phyloP scores from a whole-genome alignment of 2,888 invertebrate genomes.

The Ariolimax columbianus region DNA sequence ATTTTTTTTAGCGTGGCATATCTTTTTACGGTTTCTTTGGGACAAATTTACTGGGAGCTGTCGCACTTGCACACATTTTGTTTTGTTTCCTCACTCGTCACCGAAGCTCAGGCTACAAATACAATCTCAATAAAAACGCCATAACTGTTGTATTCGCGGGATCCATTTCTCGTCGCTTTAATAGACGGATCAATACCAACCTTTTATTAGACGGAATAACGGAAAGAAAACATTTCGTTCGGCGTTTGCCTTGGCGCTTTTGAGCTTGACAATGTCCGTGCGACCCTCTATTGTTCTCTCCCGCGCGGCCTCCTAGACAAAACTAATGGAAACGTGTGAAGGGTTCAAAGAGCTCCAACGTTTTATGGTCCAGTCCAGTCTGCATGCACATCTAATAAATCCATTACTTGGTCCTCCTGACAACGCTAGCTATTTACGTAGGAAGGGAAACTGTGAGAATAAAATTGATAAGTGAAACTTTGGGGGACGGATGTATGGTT shows the following conservation, averaged over 20 bases:
- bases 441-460: neutral
- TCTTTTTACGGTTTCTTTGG: conserved; percentile 33
- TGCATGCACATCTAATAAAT: neutral
- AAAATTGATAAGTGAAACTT: too few species aligned
- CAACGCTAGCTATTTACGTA: neutral
- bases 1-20: neutral
- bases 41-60: conserved; percentile 33
- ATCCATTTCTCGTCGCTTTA: conserved; percentile 8
- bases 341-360: conserved; percentile 21
- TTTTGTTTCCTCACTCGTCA: conserved; percentile 21
- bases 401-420: conserved; percentile 4
- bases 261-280: conserved; percentile 12
- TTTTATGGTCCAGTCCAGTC: neutral
- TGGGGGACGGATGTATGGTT: too few species aligned
- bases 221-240: conserved; percentile 38
- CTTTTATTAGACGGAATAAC: conserved; percentile 37
- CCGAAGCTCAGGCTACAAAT: conserved; percentile 25
- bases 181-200: conserved; percentile 32
- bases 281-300: conserved; percentile 36
- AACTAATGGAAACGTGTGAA: conserved; percentile 23
- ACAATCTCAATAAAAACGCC: conserved; percentile 25
- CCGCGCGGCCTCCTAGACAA: conserved; percentile 6
- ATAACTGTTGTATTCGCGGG: conserved; percentile 31
- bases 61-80: conserved; percentile 5
- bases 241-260: conserved; percentile 36